Evolutionary conservation across 2,113 vertebrate genomes (phyloP), one percentile per base, ranked within the genome.

Genomic region (Xiphias gladius): DNA sequence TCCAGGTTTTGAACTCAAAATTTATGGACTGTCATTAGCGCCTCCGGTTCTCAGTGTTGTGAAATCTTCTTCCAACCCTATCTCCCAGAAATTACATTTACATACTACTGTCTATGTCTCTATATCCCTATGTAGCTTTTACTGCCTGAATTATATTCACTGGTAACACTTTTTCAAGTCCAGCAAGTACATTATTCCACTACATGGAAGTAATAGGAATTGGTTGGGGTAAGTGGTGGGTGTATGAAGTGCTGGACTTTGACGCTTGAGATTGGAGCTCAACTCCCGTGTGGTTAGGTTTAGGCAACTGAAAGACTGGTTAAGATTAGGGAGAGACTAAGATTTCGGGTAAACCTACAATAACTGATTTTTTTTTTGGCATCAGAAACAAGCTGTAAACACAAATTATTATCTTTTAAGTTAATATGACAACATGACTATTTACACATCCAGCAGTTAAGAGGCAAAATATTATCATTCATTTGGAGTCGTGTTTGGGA

Each of bases 1-100:
- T 89, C 58, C 4, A 35, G 54, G 63, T 71, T 92, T 85, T 84
- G 83, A 84, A 66, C 65, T 80, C 32, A 46, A 32, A 74, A 71
- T 84, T 48, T 67, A 78, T 62, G 54, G 26, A 64, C 57, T 57
- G 28, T 73, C 83, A 77, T 86, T 73, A 76, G 52, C 9, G 73
- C 63, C 11, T 73, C 43, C 32, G 71, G 55, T 73, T 86, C 69
- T 58, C 46, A 19, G 39, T 58, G 41, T 74, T 48, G 19, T 17
- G 17, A 84, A 66, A 82, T 24, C 46, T 39, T 57, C 11, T 17
- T 35, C 20, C 50, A 48, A 46, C 7, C 26, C 17, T 9, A 41
- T 72, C 37, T 30, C 41, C n/a, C 0, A 64, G 0, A 69, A 70
- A 63, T 26, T 30, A 66, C 8, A 41, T 73, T 20, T 64, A 24